These are phyloP conservation scores for Damaliscus lunatus DNA, from an alignment of 2,113 vertebrate genomes.

Conservation along the genomic window DNA sequence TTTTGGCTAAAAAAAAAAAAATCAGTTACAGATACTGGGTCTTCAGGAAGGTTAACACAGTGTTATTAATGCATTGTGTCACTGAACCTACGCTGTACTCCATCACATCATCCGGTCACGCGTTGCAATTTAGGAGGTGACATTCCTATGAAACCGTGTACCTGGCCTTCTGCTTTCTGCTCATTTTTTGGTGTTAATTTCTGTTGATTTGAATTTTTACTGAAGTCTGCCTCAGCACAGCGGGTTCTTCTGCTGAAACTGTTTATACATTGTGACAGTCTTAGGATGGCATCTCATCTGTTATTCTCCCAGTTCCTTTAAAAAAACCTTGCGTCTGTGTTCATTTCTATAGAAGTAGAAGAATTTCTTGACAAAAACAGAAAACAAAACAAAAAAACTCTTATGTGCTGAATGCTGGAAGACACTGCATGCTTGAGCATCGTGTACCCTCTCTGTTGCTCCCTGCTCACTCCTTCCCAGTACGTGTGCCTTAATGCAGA, in stretches of 20 bases:
- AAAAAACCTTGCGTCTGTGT: neutral
- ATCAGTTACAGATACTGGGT: neutral
- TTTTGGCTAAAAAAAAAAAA: neutral
- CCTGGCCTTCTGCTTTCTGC: neutral
- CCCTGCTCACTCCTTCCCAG: neutral
- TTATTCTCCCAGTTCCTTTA: neutral
- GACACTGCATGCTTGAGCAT: neutral
- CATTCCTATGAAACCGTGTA: neutral
- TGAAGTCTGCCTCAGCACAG: neutral
- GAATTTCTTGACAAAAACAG: neutral
- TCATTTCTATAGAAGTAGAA: neutral
- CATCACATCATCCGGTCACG: neutral
- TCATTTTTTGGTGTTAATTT: neutral
- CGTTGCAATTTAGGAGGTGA: neutral
- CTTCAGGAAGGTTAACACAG: neutral
- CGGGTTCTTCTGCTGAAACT: neutral
- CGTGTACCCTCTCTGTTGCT: neutral
- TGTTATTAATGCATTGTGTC: neutral
- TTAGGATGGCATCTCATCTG: neutral
- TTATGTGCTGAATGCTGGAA: neutral
- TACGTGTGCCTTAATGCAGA: accelerated
- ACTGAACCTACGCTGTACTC: neutral
- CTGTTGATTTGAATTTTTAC: neutral
- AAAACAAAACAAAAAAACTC: neutral
- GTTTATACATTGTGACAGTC: conserved; percentile 10